Conservation (phyloP, 2,113 vertebrate species). For the Bothrops jararaca region DNA sequence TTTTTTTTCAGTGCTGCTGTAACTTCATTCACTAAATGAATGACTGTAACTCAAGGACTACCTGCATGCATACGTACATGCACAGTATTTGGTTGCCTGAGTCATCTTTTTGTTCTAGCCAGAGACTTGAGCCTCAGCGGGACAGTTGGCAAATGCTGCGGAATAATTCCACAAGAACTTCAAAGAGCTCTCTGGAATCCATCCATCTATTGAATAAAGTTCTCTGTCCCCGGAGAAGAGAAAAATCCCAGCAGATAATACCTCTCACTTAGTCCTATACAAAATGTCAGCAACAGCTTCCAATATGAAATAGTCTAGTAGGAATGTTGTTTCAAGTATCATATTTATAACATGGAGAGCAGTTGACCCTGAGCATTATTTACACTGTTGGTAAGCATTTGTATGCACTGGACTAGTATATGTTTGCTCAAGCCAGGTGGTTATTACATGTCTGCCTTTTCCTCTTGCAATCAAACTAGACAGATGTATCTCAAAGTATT, state of each 20-base stretch:
- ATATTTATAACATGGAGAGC: slow-evolving; percentile 12
- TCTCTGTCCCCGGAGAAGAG: not conserved
- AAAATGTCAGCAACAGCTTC: not conserved
- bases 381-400: not conserved
- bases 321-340: not conserved
- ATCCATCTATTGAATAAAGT: not conserved
- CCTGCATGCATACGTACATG: not conserved
- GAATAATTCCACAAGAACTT: not conserved
- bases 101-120: not conserved
- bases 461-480: not conserved
- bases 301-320: not conserved
- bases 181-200: not conserved
- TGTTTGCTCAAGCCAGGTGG: not conserved
- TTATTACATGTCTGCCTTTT: not conserved
- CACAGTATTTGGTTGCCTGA: not conserved
- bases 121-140: not conserved
- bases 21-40: not conserved
- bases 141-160: not conserved
- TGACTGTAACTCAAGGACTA: not conserved
- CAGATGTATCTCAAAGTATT: not conserved
- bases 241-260: not conserved
- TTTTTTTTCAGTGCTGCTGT: too few species aligned
- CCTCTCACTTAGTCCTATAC: not conserved
- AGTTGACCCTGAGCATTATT: not conserved
- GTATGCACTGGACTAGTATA: not conserved